Base-by-base conservation (phyloP, 2,888 invertebrate species). In the Drosophila robusta region DNA sequence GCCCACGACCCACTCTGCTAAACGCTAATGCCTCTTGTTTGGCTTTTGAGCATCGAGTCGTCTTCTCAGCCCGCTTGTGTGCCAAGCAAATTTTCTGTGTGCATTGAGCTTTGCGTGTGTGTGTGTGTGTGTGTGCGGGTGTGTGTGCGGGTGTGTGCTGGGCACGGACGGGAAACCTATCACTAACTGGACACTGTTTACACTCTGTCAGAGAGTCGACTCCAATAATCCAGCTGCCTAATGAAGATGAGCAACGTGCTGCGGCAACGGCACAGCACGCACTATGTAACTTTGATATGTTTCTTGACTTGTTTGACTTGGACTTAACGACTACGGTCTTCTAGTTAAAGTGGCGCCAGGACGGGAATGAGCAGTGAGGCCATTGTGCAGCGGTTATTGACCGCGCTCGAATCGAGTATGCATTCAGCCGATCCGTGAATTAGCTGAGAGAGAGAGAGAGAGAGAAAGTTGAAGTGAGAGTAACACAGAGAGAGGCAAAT, bases 271-370 rank as follows among this genome's bases (percentile, higher is more conserved):
- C 42, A 44, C 38, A 36, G 16, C 32, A 72, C 67, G 66, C 75
- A 80, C 73, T 73, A 75, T 80, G 71, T 50, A 73, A 75, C 69
- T 76, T 83, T 71, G 84, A 83, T 83, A 69, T 83, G 78, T 87
- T 70, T 75, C 78, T 84, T 69, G 64, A 44, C 70, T 60, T 84
- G 87, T 83, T 83, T 87, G 81, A 74, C 67, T 84, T 78, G 69
- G 84, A 80, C 81, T 84, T 84, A 74, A 61, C 60, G 52, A 80
- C 57, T 78, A 50, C 47, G 61, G 55, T 50, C 34, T 55, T 26
- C 36, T 36, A 22, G 46, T 57, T 54, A 49, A 44, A 71, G 71
- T 60, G 36, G 24, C 34, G 24, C 39, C 11, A 47, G 32, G 1
- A 22, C 14, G 39, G 36, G 39, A 42, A 24, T 45, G 26, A 34